Evolutionary conservation across 2,113 vertebrate genomes (phyloP), one percentile per base, ranked within the genome.

Genomic region (Pampusana beccarii): DNA sequence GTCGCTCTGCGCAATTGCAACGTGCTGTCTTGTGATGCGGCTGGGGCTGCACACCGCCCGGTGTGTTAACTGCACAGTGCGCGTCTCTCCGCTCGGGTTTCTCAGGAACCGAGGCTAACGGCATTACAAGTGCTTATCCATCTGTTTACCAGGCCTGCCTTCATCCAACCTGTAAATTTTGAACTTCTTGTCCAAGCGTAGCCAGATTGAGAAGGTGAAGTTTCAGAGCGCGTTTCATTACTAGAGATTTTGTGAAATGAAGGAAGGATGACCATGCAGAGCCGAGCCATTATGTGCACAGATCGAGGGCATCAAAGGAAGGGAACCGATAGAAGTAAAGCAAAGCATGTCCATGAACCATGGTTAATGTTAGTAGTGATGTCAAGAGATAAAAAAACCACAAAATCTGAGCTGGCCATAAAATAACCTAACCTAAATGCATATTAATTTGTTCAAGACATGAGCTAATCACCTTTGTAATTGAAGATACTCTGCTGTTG

Each of bases 271-370:
- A 44, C 17, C 16, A 44, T 44, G 42, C 42, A 44, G 16, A 44
- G 17, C 26, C 2, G 4, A 57, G 56, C 6, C 2, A 0, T 24
- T 42, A 7, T 0, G 3, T 0, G 5, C 1, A 0, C 17, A 3
- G 2, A 3, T 19, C 14, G 6, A 46, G 13, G 16, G 20, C 40
- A 12, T 24, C 50, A 11, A 21, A 53, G 20, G 42, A 79, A 33
- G 61, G 42, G 42, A 29, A 48, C 11, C 15, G 19, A 14, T 6
- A 46, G 42, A 36, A 92, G 36, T 0, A 28, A 50, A 36, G 28
- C 31, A 66, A 42, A 56, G 11, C 23, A 1, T 7, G 26, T 17
- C 46, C 29, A 53, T 31, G 40, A 72, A 1, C 50, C 7, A 1
- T 5, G 29, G 26, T n/a, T 70, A 51, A 20, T 26, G 42, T 6